Conservation (phyloP, 1,140 invertebrate species). For the Venustaconcha ellipsiformis region DNA sequence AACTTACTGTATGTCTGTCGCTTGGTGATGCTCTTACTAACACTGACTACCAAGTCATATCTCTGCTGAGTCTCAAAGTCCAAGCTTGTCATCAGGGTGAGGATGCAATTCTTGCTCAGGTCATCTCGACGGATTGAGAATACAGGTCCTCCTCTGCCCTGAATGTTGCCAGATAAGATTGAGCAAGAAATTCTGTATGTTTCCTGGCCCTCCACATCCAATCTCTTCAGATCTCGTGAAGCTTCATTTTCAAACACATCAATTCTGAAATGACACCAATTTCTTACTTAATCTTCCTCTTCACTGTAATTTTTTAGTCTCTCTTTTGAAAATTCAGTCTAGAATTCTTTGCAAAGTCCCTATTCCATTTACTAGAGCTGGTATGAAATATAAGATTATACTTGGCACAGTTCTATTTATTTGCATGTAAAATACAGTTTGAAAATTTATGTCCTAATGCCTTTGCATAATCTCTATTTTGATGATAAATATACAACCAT, state of each 20-base stretch:
- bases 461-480: no score
- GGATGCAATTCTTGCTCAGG: constrained; percentile 14
- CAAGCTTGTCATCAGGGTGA: constrained; percentile 6
- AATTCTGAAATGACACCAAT: constrained; percentile 10
- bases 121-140: constrained; percentile 15
- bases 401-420: not conserved
- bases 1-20: constrained; percentile 12
- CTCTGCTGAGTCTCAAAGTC: constrained; percentile 17
- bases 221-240: not conserved
- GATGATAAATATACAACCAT: no score
- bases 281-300: not conserved
- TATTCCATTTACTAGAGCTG: not conserved
- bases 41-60: constrained; percentile 9
- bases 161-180: constrained; percentile 16
- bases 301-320: not conserved
- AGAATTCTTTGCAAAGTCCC: not conserved
- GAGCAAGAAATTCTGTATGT: constrained; percentile 3
- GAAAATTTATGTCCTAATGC: not conserved
- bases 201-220: constrained; percentile 24
- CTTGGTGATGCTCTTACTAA: constrained; percentile 4
- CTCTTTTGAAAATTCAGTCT: not conserved
- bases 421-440: not conserved
- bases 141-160: not conserved
- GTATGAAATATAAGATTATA: not conserved
- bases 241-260: constrained; percentile 1